Conservation (phyloP, 2,797 vertebrate species). For the Peromyscus attwateri region DNA sequence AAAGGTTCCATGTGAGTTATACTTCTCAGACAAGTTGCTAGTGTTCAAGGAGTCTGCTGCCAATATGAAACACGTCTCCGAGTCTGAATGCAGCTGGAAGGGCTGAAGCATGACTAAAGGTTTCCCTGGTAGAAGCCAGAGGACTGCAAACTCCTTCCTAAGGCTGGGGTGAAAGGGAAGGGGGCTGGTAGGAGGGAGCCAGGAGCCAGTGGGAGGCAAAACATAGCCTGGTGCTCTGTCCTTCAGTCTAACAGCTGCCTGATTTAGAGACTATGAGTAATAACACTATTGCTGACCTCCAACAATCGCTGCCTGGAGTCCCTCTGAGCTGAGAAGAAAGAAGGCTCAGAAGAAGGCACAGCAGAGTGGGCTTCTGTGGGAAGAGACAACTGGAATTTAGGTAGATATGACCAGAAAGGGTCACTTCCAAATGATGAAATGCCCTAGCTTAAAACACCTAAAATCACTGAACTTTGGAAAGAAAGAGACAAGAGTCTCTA, state of each 20-base stretch:
- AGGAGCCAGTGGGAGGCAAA: neutral
- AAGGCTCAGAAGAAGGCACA: neutral
- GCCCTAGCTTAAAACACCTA: neutral
- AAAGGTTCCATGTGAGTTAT: neutral
- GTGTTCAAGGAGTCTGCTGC: constrained; percentile 34
- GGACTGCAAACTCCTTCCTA: constrained; percentile 38
- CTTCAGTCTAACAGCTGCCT: constrained; percentile 8
- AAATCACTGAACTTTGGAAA: constrained; percentile 2
- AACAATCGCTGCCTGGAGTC: neutral
- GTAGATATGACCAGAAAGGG: neutral
- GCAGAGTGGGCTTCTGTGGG: neutral
- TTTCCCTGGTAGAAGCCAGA: constrained; percentile 55
- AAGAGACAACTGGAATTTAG: neutral
- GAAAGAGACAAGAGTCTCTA: constrained; percentile 23
- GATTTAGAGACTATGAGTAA: constrained; percentile 2
- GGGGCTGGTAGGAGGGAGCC: neutral
- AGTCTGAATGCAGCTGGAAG: neutral
- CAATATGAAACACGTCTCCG: constrained; percentile 57
- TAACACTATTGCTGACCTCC: neutral
- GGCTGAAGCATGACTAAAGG: constrained; percentile 41
- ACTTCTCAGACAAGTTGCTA: constrained; percentile 8
- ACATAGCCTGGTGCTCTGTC: neutral
- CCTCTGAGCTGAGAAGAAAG: neutral
- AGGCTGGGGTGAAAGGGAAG: constrained; percentile 6
- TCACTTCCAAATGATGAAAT: neutral